phyloP scores from a whole-genome alignment of 2,888 invertebrate genomes.

The Eilema depressum region DNA sequence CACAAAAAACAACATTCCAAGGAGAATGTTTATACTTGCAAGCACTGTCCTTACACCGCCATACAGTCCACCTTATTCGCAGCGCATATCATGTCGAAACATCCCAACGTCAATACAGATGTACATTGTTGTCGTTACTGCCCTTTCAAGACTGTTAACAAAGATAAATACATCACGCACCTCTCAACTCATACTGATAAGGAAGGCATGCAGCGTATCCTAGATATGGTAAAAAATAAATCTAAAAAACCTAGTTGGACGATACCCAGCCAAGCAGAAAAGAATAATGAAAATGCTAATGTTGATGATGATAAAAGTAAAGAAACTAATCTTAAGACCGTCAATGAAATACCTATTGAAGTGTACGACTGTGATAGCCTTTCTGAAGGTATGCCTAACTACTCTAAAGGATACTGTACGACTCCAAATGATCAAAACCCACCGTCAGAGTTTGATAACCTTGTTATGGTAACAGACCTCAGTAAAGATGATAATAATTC shows the following conservation, averaged over 20 bases:
- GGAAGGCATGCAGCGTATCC: conserved; percentile 72
- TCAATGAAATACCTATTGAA: conserved; percentile 76
- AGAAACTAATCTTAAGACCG: conserved; percentile 62
- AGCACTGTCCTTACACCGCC: conserved; percentile 92
- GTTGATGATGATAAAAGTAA: conserved; percentile 57
- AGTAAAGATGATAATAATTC: conserved; percentile 80
- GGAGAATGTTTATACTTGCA: conserved; percentile 92
- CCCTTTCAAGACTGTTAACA: conserved; percentile 88
- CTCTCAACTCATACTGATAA: conserved; percentile 83
- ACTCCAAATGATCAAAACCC: conserved; percentile 59
- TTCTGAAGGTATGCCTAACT: conserved; percentile 71
- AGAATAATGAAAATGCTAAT: conserved; percentile 51
- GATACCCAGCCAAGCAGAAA: conserved; percentile 73
- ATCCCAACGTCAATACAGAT: conserved; percentile 89
- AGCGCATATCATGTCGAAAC: conserved; percentile 92
- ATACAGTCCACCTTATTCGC: conserved; percentile 94
- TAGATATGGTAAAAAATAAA: conserved; percentile 72
- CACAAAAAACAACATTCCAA: conserved; percentile 93
- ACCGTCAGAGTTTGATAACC: conserved; percentile 61
- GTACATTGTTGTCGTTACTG: conserved; percentile 89
- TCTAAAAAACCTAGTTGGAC: conserved; percentile 77
- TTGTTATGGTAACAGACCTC: conserved; percentile 70
- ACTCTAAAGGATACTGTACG: conserved; percentile 69
- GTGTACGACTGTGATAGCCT: conserved; percentile 80
- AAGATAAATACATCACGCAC: conserved; percentile 87